Evolutionary conservation across 2,113 vertebrate genomes (phyloP), one percentile per base, ranked within the genome.

Genomic region (Cyanistes caeruleus): DNA sequence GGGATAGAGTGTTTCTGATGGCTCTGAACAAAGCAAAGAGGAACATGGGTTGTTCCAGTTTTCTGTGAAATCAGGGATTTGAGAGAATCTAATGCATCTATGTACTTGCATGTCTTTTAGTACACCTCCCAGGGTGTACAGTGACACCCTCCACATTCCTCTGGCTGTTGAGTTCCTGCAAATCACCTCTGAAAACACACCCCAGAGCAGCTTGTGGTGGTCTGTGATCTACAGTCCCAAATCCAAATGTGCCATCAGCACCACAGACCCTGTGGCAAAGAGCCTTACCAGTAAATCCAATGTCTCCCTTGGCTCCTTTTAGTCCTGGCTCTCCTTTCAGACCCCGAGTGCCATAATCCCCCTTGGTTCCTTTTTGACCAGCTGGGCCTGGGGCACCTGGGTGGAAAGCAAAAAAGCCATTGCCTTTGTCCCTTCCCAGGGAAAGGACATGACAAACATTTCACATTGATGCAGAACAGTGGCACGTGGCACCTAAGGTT

Each of bases 331-430:
- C 65, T 35, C 97, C 97, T 89, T 96, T 96, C 41, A 8, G 51
- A 56, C 97, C 97, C 3, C 1, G 27, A 19, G 2, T 15, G 25
- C 95, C 94, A 23, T 3, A 4, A 65, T 93, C 90, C 39, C 95
- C 91, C n/a, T 86, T 93, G 77, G 33, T 52, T 95, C 97, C 97
- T 92, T 96, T 97, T 59, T 17, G n/a, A 56, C 96, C 96, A 55
- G 0, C 1, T 39, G 1, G 2, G 17, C 97, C 96, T 93, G 8
- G 62, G 13, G 0, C 7, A 5, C 97, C 96, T 95, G 83, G 11
- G 14, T 68, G 35, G 48, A 88, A 90, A 85, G 20, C 8, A 72
- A 67, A 65, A 69, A 55, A 31, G 9, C 59, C 5, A 62, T 49
- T 84, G 46, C 7, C 17, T 94, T 80, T 62, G 20, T 46, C 22